These are phyloP conservation scores for Strigamia crassipes DNA, from an alignment of 2,888 invertebrate species.

Conservation along the genomic window DNA sequence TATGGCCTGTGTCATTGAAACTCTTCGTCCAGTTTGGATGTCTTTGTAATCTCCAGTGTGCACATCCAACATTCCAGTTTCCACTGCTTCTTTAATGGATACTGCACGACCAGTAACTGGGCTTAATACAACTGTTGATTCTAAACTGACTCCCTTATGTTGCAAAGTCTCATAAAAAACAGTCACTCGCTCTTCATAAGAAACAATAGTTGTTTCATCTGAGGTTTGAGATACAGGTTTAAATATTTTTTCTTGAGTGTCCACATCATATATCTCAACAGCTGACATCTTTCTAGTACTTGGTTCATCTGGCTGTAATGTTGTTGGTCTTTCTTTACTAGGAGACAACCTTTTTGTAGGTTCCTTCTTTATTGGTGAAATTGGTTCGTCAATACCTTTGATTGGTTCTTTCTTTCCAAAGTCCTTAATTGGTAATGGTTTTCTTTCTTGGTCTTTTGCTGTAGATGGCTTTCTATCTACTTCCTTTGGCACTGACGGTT, in stretches of 20 bases:
- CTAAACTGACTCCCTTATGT: conserved; percentile 19
- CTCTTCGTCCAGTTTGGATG: conserved; percentile 4
- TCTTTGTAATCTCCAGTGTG: conserved; percentile 77
- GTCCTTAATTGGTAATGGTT: neutral
- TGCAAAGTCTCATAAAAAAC: conserved; percentile 34
- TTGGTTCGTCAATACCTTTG: no score
- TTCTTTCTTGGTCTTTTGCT: neutral
- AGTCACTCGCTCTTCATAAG: conserved; percentile 27
- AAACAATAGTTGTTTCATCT: neutral
- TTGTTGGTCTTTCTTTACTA: neutral
- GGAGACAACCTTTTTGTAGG: neutral
- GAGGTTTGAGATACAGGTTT: neutral
- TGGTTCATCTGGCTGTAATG: neutral
- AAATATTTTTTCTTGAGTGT: neutral
- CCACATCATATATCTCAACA: neutral
- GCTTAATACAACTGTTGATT: conserved; percentile 70
- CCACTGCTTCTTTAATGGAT: conserved; percentile 81
- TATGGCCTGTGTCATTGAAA: conserved; percentile 72
- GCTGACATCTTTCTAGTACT: neutral
- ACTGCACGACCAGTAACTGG: conserved; percentile 78
- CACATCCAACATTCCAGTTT: conserved; percentile 80
- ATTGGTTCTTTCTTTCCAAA: neutral
- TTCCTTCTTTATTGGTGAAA: neutral
- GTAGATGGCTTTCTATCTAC: conserved; percentile 7
- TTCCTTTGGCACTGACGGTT: no score